Base-by-base conservation (phyloP, 2,797 vertebrate species). In the Gastrophryne carolinensis region DNA sequence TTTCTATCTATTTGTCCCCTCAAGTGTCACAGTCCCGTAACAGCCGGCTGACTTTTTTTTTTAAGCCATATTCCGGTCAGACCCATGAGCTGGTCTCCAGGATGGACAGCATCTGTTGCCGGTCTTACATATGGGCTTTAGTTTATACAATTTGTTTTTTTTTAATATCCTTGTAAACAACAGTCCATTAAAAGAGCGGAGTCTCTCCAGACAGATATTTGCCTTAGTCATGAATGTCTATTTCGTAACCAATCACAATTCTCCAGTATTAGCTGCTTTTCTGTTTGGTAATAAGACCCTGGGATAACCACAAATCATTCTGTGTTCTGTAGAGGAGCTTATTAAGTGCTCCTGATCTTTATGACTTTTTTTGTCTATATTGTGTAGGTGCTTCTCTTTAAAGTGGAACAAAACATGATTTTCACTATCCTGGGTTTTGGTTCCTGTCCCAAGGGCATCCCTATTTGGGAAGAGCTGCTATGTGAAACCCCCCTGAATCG, bases 111-210 rank as follows among this genome's bases (percentile, higher is more conserved):
- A 75, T 75, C 64, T 39, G 65, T 21, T 53, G 8, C 30, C 41
- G 27, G n/a, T 24, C 27, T 63, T 15, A 32, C 32, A 56, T 70
- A 69, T 30, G 19, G 23, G 60, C 47, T 30, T 44, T 56, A 56
- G 49, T 76, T 76, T 62, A 76, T 35, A 70, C 21, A 76, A 62
- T 72, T 52, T 34, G 29, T 44, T 76, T 68, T 63, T 56, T 5
- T 12, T 26, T 23, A 12, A 56, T 63, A n/a, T 47, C 53, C 61
- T 11, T 70, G 47, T 76, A 76, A 76, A 76, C 74, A 77, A 15
- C 2, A 35, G 34, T 71, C 66, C 74, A 77, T 77, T 77, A 77
- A 63, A 32, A 30, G 39, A 5, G 5, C 13, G n/a, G 21, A 60
- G 7, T 34, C 13, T 52, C 34, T 44, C 26, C 24, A 58, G 12